Evolutionary conservation across 2,113 vertebrate species (phyloP), one percentile per base, ranked within the genome.

Genomic region (Gavialis gangeticus): DNA sequence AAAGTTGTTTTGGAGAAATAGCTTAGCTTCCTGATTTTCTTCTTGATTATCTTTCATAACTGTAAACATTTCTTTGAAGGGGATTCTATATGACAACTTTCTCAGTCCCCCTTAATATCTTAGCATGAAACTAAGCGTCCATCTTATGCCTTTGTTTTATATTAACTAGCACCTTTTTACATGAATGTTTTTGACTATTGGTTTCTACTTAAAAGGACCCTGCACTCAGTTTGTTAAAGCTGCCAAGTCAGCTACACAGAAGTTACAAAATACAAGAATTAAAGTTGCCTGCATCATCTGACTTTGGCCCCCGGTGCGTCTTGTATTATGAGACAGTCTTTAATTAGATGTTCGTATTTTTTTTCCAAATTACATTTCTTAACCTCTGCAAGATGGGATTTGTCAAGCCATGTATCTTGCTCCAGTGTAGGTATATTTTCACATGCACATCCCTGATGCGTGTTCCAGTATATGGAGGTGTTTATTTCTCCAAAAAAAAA

Each of bases 1-100:
- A 9, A 46, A 46, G 13, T 37, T 73, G 69, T 73, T 37, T 73
- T 73, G 21, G 69, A 46, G 69, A 46, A 12, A 73, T 13, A 19
- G 5, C 25, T 73, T 73, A 84, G 62, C 83, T 82, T 71, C 24
- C 46, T 85, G 7, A 17, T 79, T 83, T 94, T 81, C 27, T 1
- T 58, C n/a, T 60, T 90, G 64, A 91, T 93, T 93, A 34, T 30
- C 84, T 89, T 37, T n/a, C 46, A 5, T 89, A 84, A 82, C 46
- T 88, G 60, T 10, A 60, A 58, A 92, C 55, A 77, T 84, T 85
- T 79, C 73, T 95, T 89, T 92, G 87, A 95, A 94, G 58, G n/a
- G 73, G 25, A 46, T 1, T 10, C 57, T 79, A 96, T 34, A 95
- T 90, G 81, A 78, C 67, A 90, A 28, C 77, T 90, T 90, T 88